phyloP scores from a whole-genome alignment of 1,140 invertebrate species.

The Homarus americanus region DNA sequence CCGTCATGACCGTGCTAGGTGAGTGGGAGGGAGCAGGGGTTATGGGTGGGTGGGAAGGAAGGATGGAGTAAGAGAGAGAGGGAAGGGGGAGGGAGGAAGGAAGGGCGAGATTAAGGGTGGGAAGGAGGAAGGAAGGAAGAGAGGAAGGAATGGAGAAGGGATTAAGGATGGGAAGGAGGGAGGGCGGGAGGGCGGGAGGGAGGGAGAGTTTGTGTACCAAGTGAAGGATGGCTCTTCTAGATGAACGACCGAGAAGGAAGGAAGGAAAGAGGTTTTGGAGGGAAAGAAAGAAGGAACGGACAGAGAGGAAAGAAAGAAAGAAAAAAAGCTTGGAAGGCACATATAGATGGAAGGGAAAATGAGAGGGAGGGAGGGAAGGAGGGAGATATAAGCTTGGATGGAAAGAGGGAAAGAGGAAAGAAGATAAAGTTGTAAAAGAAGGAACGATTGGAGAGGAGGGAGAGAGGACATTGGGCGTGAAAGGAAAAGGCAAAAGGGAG shows the following conservation, averaged over 20 bases:
- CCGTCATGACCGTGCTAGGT: slow-evolving; percentile 55
- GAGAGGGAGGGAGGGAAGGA: not conserved
- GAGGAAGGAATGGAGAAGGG: not conserved
- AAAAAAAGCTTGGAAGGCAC: too few species aligned
- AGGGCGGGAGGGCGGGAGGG: not conserved
- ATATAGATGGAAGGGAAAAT: too few species aligned
- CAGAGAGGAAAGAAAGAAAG: too few species aligned
- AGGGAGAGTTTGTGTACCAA: too few species aligned
- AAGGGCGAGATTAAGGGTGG: not conserved
- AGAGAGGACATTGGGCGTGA: not conserved
- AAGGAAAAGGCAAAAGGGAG: too few species aligned
- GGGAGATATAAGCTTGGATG: not conserved
- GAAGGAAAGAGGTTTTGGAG: too few species aligned
- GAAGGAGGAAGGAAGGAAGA: not conserved
- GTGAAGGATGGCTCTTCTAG: too few species aligned
- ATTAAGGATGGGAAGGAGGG: not conserved
- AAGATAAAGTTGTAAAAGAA: too few species aligned
- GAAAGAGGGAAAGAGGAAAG: too few species aligned
- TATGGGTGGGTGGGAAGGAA: not conserved
- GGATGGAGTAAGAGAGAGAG: not conserved
- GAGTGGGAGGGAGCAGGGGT: slow-evolving; percentile 6
- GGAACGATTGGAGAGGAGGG: too few species aligned
- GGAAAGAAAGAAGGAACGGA: too few species aligned
- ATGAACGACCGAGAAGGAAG: too few species aligned
- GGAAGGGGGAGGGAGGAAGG: not conserved